Conservation (phyloP, 2,888 invertebrate genomes). For the Limnephilus lunatus region DNA sequence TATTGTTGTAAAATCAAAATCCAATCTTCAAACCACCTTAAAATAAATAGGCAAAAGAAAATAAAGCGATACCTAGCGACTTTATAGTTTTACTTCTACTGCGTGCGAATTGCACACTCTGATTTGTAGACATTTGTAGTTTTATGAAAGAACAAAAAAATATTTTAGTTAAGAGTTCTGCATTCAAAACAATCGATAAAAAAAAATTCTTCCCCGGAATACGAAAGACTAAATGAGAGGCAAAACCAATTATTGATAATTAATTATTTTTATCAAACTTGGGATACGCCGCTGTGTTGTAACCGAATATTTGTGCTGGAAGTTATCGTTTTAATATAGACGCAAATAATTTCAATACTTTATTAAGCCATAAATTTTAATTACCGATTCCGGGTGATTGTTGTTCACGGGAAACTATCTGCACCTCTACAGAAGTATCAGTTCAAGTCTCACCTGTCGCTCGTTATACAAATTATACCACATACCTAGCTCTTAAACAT, state of each 20-base stretch:
- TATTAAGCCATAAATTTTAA: constrained; percentile 61
- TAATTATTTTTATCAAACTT: not conserved
- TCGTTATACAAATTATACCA: not conserved
- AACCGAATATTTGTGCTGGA: not conserved
- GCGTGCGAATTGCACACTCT: no score
- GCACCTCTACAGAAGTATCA: not conserved
- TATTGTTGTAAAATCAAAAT: no score
- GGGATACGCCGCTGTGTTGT: not conserved
- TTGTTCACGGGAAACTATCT: constrained; percentile 39
- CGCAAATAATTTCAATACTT: constrained; percentile 51
- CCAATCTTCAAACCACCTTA: no score
- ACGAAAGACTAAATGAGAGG: not conserved
- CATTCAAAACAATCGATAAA: not conserved
- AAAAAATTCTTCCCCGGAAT: not conserved
- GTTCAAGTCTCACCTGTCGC: constrained; percentile 38
- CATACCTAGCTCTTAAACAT: not conserved
- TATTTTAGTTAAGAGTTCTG: not conserved
- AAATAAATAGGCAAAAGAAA: no score
- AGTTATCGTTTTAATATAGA: constrained; percentile 9
- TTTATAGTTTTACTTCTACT: no score
- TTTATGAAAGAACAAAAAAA: no score
- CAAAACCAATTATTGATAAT: constrained; percentile 5
- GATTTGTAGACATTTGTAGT: no score
- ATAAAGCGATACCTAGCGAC: no score
- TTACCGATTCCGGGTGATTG: constrained; percentile 35